These are phyloP conservation scores for Maconellicoccus hirsutus DNA, from an alignment of 1,140 invertebrate species.

Conservation along the genomic window DNA sequence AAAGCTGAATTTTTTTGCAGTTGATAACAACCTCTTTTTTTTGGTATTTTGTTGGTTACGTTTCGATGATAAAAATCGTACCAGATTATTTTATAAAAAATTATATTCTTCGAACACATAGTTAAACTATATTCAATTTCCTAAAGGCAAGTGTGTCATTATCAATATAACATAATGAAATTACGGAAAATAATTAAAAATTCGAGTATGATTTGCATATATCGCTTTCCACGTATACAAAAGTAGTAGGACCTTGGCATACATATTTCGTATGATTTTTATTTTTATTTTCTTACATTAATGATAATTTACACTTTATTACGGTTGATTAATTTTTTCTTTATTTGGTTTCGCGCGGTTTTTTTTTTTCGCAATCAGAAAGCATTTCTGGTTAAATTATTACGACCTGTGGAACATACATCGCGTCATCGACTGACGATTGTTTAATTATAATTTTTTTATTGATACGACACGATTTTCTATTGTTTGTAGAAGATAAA, in stretches of 20 bases:
- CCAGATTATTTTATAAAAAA: conserved; percentile 13
- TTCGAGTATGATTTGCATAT: conserved; percentile 1
- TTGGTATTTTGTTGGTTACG: neutral
- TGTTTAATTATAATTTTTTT: too few species aligned
- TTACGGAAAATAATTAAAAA: conserved; percentile 3
- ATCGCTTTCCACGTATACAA: neutral
- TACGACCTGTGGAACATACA: too few species aligned
- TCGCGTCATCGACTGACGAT: neutral
- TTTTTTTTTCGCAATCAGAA: neutral
- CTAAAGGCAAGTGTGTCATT: conserved; percentile 21
- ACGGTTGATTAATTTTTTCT: neutral
- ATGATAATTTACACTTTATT: neutral
- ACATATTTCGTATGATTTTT: neutral
- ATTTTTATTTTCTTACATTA: neutral
- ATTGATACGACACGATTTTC: too few species aligned
- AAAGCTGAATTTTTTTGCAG: neutral
- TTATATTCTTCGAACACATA: conserved; percentile 25
- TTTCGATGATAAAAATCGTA: neutral
- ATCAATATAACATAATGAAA: neutral
- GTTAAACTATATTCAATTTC: conserved; percentile 28
- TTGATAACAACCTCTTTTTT: neutral
- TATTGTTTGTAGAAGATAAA: too few species aligned
- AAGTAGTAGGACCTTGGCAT: neutral
- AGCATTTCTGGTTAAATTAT: neutral
- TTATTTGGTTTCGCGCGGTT: neutral